Conservation (phyloP, 1,140 invertebrate species). For the Trichonephila clavipes region DNA sequence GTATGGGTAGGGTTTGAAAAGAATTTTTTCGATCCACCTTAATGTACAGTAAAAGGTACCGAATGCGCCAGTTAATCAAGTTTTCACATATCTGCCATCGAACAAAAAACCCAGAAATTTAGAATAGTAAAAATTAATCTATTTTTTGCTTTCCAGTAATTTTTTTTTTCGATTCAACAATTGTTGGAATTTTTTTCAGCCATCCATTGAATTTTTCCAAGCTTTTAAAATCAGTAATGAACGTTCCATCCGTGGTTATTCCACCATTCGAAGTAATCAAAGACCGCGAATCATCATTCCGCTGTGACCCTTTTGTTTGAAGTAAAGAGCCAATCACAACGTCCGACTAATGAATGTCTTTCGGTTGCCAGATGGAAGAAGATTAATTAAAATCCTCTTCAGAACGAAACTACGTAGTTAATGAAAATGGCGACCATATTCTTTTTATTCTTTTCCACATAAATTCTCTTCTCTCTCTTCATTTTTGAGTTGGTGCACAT, state of each 20-base stretch:
- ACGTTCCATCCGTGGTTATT: neutral
- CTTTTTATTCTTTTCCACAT: constrained; percentile 25
- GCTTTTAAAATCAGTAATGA: constrained; percentile 36
- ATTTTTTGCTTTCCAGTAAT: neutral
- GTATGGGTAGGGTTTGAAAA: no score
- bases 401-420: constrained; percentile 57
- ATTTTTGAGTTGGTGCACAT: neutral
- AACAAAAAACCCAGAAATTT: neutral
- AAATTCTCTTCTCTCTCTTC: constrained; percentile 25
- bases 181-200: neutral
- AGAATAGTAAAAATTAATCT: neutral
- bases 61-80: neutral
- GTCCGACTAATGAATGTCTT: constrained; percentile 69
- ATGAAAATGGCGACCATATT: constrained; percentile 52
- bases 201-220: neutral
- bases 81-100: neutral
- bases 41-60: neutral
- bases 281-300: constrained; percentile 1
- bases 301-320: constrained; percentile 35
- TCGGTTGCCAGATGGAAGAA: constrained; percentile 64
- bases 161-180: neutral
- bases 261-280: constrained; percentile 2
- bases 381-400: constrained; percentile 74
- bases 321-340: constrained; percentile 63
- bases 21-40: no score